Percentiles rank a stretch among this genome's conserved stretches.
phyloP scores from a whole-genome alignment of 2,797 vertebrate genomes.

The Anabacerthia variegaticeps region DNA sequence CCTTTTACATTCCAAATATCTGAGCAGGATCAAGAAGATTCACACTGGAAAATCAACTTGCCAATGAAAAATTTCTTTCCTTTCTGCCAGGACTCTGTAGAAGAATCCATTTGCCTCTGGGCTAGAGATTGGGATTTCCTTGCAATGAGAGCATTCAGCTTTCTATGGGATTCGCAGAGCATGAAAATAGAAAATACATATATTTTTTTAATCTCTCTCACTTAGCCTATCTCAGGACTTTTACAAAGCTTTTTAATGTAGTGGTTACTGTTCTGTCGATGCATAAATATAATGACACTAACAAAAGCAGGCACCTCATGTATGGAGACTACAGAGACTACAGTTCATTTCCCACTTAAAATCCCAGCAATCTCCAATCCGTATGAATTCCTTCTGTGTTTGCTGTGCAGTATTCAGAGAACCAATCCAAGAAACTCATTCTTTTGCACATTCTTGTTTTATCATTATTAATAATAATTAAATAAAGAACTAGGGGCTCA shows the following conservation, averaged over 20 bases:
- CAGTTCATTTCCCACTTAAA: not conserved
- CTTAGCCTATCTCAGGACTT: not conserved
- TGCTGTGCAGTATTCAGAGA: not conserved
- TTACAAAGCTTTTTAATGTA: not conserved
- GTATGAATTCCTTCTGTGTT: not conserved
- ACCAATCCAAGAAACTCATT: not conserved
- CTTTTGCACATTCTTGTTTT: not conserved
- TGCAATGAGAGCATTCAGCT: not conserved
- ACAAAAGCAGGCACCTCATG: not conserved
- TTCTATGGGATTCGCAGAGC: not conserved
- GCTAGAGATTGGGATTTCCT: not conserved
- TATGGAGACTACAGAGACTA: not conserved
- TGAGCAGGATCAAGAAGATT: not conserved
- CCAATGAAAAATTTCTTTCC: not conserved
- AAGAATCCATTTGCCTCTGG: not conserved
- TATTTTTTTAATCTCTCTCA: not conserved
- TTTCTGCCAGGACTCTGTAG: not conserved
- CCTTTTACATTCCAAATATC: not conserved
- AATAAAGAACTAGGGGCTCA: not conserved
- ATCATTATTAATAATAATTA: not conserved
- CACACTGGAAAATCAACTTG: not conserved
- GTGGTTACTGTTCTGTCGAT: not conserved
- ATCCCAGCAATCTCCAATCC: not conserved
- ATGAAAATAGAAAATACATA: not conserved
- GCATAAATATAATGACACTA: not conserved